A percentile compares a stretch with the other conserved stretches of the same genome.
Evolutionary conservation across 2,113 vertebrate genomes (phyloP).

Genomic region (Halichoeres trimaculatus): DNA sequence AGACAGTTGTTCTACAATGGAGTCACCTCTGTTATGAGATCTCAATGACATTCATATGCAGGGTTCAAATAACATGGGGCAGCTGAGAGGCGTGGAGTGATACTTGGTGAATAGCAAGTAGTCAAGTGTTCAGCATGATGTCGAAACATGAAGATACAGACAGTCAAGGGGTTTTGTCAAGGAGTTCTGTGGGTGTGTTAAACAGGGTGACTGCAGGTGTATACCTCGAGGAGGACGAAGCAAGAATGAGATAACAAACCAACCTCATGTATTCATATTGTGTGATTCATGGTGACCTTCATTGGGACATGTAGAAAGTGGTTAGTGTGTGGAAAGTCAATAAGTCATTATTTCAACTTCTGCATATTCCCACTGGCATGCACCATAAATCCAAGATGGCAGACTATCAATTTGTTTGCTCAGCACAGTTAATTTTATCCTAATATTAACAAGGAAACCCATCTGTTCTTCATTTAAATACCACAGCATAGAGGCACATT

Average conservation of each 20-base stretch:
- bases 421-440: no score
- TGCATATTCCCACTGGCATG: no score
- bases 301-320: no score
- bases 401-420: no score
- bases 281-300: no score
- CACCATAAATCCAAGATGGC: no score
- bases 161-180: neutral
- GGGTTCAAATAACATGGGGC: constrained; percentile 22
- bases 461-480: no score
- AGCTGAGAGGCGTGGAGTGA: neutral
- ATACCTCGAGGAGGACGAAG: neutral
- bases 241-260: neutral
- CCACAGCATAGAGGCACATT: no score
- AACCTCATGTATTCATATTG: no score
- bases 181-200: neutral
- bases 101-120: constrained; percentile 11
- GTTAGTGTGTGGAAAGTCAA: no score
- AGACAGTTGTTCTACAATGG: neutral
- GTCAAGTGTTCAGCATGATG: neutral
- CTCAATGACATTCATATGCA: constrained; percentile 2
- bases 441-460: no score
- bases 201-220: neutral
- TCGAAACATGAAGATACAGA: neutral
- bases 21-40: constrained; percentile 18
- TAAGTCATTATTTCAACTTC: no score